Evolutionary conservation across 1,140 invertebrate species (phyloP), one percentile per base, ranked within the genome.

Genomic region (Drosophila malerkotliana): DNA sequence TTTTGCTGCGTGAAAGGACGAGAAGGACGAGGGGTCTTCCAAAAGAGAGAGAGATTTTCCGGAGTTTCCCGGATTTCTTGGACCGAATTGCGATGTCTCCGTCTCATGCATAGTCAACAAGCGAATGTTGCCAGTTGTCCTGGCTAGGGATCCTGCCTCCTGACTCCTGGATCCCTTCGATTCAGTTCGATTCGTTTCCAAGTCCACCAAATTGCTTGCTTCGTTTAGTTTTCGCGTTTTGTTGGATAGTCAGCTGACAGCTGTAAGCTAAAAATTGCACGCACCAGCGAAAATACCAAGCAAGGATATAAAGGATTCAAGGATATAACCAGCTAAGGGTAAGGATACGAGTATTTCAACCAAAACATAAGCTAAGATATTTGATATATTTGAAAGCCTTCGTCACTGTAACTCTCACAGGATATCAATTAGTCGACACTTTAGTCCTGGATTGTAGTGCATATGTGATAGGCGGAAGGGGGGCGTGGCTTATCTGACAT

Each of bases 61-160:
- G 32, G 49, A 53, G 49, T 49, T 72, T 51, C 58, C 71, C 14
- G 68, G 47, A 73, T 73, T 62, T 32, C 69, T 71, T 24, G 7
- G 56, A 34, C 67, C 48, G 57, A 64, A 63, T 63, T 67, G 59
- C 63, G 34, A 24, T 51, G 59, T 67, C 63, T 67, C 21, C 34
- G 34, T 24, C 67, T 84, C 80, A 85, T 84, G 80, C 77, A 84
- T 85, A 85, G 77, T 79, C 80, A 79, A 84, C 52, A 74, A 64
- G 72, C 68, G 44, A 44, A 18, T 28, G 34, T 4, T 14, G 51
- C 54, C 39, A 26, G 18, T 37, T 18, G 44, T 32, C 24, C 32
- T 32, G 41, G 41, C 39, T 4, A 14, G 44, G 44, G 44, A n/a
- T n/a, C 15, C 44, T 45, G 44, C 3, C 9, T 21, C 18, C 44